phyloP scores from a whole-genome alignment of 2,888 invertebrate genomes.

The Automeris io region DNA sequence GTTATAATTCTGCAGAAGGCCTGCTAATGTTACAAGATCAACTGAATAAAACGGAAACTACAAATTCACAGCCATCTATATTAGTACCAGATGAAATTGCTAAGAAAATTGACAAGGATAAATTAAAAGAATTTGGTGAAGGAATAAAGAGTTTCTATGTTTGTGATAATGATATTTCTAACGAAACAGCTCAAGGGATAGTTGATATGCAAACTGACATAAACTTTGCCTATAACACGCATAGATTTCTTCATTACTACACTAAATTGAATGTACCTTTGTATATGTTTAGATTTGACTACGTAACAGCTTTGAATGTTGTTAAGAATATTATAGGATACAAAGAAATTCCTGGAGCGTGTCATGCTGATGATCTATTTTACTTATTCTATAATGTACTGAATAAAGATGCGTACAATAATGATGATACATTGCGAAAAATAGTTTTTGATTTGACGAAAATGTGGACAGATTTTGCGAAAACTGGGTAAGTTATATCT shows the following conservation, averaged over 20 bases:
- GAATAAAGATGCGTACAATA: constrained; percentile 38
- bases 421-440: constrained; percentile 33
- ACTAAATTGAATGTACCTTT: constrained; percentile 22
- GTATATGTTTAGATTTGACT: constrained; percentile 47
- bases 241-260: constrained; percentile 39
- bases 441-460: constrained; percentile 51
- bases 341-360: constrained; percentile 41
- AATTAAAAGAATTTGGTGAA: constrained; percentile 33
- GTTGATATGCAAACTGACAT: constrained; percentile 35
- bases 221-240: constrained; percentile 36
- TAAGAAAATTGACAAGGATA: constrained; percentile 21
- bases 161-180: constrained; percentile 25
- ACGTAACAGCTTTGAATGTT: constrained; percentile 42
- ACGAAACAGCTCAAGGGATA: constrained; percentile 25
- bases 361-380: constrained; percentile 66
- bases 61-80: constrained; percentile 33
- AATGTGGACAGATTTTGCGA: constrained; percentile 66
- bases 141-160: constrained; percentile 40
- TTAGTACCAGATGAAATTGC: constrained; percentile 41
- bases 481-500: constrained; percentile 44
- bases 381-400: constrained; percentile 55
- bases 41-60: constrained; percentile 25
- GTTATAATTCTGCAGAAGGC: constrained; percentile 49
- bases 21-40: constrained; percentile 28
- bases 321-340: constrained; percentile 30